These are phyloP conservation scores for Anoplopoma fimbria DNA, from an alignment of 2,113 vertebrate species.

Conservation along the genomic window DNA sequence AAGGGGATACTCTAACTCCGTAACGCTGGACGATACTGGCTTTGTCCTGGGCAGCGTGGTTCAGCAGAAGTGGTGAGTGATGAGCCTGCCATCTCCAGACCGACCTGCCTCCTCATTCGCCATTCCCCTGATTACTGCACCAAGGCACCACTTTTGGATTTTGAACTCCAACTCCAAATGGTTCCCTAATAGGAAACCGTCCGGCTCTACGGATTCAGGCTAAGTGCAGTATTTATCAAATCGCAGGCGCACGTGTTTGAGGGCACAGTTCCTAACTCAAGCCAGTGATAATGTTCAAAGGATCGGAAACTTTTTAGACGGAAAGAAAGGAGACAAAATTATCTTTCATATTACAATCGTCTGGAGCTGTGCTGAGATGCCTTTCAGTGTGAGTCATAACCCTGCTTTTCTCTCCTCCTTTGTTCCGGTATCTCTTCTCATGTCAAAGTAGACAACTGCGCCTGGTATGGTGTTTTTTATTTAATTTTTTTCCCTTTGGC, in stretches of 20 bases:
- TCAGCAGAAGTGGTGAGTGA: constrained; percentile 57
- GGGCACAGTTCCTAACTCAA: constrained; percentile 6
- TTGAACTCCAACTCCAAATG: constrained; percentile 34
- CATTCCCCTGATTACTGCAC: constrained; percentile 60
- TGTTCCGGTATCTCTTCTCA: constrained; percentile 13
- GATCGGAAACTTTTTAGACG: constrained; percentile 17
- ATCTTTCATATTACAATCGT: constrained; percentile 25
- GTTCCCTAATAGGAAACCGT: constrained; percentile 13
- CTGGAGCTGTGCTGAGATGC: constrained; percentile 10
- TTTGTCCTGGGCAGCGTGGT: constrained; percentile 23
- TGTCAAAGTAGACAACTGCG: constrained; percentile 19
- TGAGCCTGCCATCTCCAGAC: constrained; percentile 58
- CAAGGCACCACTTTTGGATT: constrained; percentile 40
- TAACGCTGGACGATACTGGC: not conserved
- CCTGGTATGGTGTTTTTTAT: not conserved
- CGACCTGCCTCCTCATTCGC: constrained; percentile 44
- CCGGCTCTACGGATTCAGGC: not conserved
- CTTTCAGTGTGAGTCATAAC: constrained; percentile 23
- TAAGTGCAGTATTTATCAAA: constrained; percentile 52
- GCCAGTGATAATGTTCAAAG: constrained; percentile 18
- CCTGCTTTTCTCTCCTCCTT: not conserved
- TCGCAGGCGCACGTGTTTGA: not conserved
- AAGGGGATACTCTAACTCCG: constrained; percentile 9
- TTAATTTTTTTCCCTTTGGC: constrained; percentile 15
- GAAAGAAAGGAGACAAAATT: not conserved